Percentiles rank a stretch among this genome's conserved stretches.
phyloP scores from a whole-genome alignment of 2,888 invertebrate species.

The Gortyna flavago region DNA sequence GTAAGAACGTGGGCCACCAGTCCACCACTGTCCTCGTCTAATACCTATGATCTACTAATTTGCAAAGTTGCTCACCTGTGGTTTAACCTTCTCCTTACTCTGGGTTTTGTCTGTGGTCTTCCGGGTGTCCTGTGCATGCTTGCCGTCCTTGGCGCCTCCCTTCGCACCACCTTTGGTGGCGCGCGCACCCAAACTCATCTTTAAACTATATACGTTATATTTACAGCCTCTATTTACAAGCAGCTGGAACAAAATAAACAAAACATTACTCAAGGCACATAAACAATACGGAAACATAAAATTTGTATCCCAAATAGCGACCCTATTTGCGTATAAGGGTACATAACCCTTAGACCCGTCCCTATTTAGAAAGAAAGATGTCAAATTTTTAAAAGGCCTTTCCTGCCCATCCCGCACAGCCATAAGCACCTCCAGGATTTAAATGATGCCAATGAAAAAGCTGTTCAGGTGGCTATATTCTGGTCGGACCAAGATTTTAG shows the following conservation, averaged over 20 bases:
- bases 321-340: too few relatives aligned
- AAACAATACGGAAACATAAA: background rate
- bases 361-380: background rate
- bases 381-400: background rate
- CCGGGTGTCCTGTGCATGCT: slow-evolving; percentile 89
- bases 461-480: background rate
- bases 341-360: background rate
- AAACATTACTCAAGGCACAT: background rate
- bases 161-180: slow-evolving; percentile 92
- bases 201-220: slow-evolving; percentile 92
- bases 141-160: slow-evolving; percentile 81
- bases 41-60: too few relatives aligned
- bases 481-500: background rate
- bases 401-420: background rate
- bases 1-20: too few relatives aligned
- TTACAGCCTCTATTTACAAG: slow-evolving; percentile 95
- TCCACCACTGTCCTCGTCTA: too few relatives aligned
- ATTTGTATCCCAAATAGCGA: background rate
- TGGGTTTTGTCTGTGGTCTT: slow-evolving; percentile 91
- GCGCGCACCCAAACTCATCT: slow-evolving; percentile 93
- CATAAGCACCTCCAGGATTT: background rate
- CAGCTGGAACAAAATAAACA: slow-evolving; percentile 89
- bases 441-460: background rate
- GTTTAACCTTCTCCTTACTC: slow-evolving; percentile 87
- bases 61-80: slow-evolving; percentile 80